Conservation (phyloP, 64 coral and sea anemone species). For the Stichodactyla mertensii region DNA sequence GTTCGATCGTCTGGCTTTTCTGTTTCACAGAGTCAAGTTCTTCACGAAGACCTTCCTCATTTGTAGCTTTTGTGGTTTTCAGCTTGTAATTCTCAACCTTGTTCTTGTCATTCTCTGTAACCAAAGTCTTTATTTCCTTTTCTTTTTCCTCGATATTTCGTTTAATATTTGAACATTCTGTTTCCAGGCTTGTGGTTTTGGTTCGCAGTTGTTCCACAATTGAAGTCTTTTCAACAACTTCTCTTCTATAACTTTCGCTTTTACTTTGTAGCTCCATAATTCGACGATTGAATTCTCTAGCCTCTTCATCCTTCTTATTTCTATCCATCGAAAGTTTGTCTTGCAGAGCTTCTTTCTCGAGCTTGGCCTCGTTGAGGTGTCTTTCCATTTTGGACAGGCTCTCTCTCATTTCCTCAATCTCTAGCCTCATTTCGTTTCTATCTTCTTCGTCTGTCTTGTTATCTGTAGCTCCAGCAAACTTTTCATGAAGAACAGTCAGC, state of each 20-base stretch:
- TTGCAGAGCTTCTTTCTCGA: slow-evolving; percentile 64
- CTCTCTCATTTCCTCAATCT: slow-evolving; percentile 44
- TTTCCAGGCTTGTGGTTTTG: slow-evolving; percentile 44
- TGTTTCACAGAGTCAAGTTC: slow-evolving; percentile 87
- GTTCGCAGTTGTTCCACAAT: slow-evolving; percentile 53
- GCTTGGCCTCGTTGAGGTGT: slow-evolving; percentile 43
- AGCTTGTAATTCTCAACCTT: slow-evolving; percentile 42
- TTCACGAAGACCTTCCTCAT: slow-evolving; percentile 46
- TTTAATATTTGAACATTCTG: slow-evolving; percentile 47
- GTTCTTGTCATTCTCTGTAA: slow-evolving; percentile 48
- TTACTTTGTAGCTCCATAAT: slow-evolving; percentile 62
- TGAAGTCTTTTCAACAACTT: slow-evolving; percentile 62
- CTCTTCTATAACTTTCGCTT: slow-evolving; percentile 75
- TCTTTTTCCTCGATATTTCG: slow-evolving; percentile 65
- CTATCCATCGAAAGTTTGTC: slow-evolving; percentile 35
- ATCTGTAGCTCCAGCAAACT: slow-evolving; percentile 37
- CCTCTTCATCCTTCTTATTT: slow-evolving; percentile 68
- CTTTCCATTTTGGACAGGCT: slow-evolving; percentile 54
- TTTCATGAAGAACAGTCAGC: slow-evolving; percentile 37
- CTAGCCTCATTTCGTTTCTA: slow-evolving; percentile 54
- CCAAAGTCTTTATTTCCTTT: slow-evolving; percentile 29
- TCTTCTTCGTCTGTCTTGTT: slow-evolving; percentile 56
- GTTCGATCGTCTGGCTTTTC: slow-evolving; percentile 72
- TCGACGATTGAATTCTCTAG: slow-evolving; percentile 55
- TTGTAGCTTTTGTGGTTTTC: slow-evolving; percentile 26